Evolutionary conservation across 2,888 invertebrate species (phyloP).

Genomic region (Cephus spinipes): DNA sequence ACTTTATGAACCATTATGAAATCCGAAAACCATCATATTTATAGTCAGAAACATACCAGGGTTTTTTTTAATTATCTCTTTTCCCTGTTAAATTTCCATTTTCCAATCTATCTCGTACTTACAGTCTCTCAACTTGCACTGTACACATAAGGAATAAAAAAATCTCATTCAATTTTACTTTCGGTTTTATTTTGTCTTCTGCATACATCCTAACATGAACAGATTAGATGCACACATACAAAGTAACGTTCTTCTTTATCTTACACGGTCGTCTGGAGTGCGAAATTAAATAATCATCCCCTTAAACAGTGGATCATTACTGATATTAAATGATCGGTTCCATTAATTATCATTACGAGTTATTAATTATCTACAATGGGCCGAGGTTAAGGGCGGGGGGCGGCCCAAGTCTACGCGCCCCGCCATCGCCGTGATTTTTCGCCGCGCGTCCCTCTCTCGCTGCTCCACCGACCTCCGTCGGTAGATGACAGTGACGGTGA

Average conservation of each 20-base stretch:
- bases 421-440: constrained; percentile 64
- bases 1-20: neutral
- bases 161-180: constrained; percentile 18
- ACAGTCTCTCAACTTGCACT: neutral
- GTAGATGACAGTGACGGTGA: neutral
- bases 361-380: constrained; percentile 66
- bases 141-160: neutral
- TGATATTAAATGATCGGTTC: constrained; percentile 43
- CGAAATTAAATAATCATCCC: constrained; percentile 43
- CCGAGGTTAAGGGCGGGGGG: constrained; percentile 66
- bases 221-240: constrained; percentile 62
- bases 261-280: constrained; percentile 53
- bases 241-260: constrained; percentile 49
- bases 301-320: constrained; percentile 44
- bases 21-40: neutral
- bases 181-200: constrained; percentile 57
- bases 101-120: neutral
- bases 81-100: neutral
- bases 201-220: constrained; percentile 65
- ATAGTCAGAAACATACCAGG: neutral
- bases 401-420: constrained; percentile 67
- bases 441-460: constrained; percentile 59
- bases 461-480: constrained; percentile 11
- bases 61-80: neutral
- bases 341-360: constrained; percentile 53